Evolutionary conservation across 2,113 vertebrate species (phyloP).

Genomic region (Hymenochirus boettgeri): DNA sequence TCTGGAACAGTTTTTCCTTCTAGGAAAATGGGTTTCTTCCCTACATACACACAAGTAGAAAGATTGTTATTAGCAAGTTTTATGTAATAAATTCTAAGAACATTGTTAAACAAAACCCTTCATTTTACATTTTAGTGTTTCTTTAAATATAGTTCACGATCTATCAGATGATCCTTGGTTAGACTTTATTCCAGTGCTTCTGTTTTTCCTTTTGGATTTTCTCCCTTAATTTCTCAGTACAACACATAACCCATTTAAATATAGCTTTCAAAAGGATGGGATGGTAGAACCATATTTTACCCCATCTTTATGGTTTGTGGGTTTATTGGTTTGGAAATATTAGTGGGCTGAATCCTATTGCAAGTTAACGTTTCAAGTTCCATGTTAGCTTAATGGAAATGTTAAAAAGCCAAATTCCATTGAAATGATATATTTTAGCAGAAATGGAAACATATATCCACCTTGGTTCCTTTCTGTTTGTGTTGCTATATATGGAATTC

Average conservation of each 20-base stretch:
- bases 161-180: slow-evolving; percentile 44
- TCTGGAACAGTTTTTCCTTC: slow-evolving; percentile 19
- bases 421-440: slow-evolving; percentile 28
- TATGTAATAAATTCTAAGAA: slow-evolving; percentile 50
- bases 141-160: slow-evolving; percentile 44
- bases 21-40: slow-evolving; percentile 27
- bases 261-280: slow-evolving; percentile 35
- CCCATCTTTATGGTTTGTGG: slow-evolving; percentile 44
- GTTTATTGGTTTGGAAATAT: slow-evolving; percentile 36
- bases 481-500: too few relatives aligned
- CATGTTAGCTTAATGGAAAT: slow-evolving; percentile 35
- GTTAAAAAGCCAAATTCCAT: slow-evolving; percentile 15
- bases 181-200: slow-evolving; percentile 39
- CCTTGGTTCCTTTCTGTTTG: too few relatives aligned
- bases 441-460: slow-evolving; percentile 14
- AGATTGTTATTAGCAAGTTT: slow-evolving; percentile 39
- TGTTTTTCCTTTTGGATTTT: slow-evolving; percentile 39
- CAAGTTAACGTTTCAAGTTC: slow-evolving; percentile 21
- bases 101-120: slow-evolving; percentile 44
- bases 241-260: slow-evolving; percentile 43
- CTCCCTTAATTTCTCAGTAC: slow-evolving; percentile 42
- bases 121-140: slow-evolving; percentile 48
- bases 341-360: slow-evolving; percentile 33
- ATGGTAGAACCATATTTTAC: slow-evolving; percentile 37
- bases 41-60: neutral